phyloP scores from a whole-genome alignment of 2,113 vertebrate genomes.

The Campylorhamphus procurvoides region DNA sequence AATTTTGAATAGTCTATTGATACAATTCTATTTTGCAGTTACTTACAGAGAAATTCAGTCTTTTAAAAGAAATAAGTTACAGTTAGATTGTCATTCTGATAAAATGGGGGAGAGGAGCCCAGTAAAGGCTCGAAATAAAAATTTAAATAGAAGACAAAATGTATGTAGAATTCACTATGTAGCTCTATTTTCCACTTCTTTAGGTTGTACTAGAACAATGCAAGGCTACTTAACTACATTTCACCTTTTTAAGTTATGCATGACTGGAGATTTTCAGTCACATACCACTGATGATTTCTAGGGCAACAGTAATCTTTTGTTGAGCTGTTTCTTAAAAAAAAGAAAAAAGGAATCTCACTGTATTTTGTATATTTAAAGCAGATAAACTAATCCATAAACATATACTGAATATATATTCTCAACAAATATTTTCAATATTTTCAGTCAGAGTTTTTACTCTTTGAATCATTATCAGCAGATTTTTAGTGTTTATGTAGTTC shows the following conservation, averaged over 20 bases:
- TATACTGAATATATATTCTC: neutral
- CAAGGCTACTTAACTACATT: neutral
- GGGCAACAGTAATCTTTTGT: neutral
- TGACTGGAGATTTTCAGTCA: conserved; percentile 56
- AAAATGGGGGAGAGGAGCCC: fast-evolving
- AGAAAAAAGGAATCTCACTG: fast-evolving
- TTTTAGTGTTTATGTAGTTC: neutral
- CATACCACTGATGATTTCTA: neutral
- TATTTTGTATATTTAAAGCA: neutral
- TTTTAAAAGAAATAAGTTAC: neutral
- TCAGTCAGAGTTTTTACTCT: neutral
- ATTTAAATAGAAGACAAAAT: neutral
- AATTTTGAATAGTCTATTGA: neutral
- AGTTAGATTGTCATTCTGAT: neutral
- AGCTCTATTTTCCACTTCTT: neutral
- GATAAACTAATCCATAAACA: neutral
- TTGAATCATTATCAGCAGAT: neutral
- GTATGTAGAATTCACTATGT: neutral
- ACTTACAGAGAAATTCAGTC: neutral
- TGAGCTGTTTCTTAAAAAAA: neutral
- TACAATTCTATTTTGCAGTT: neutral
- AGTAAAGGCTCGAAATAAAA: neutral
- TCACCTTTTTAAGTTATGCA: neutral
- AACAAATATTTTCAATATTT: neutral
- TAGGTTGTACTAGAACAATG: neutral